Evolutionary conservation across 1,140 invertebrate genomes (phyloP).

Genomic region (Pygmarrhopalites habei): DNA sequence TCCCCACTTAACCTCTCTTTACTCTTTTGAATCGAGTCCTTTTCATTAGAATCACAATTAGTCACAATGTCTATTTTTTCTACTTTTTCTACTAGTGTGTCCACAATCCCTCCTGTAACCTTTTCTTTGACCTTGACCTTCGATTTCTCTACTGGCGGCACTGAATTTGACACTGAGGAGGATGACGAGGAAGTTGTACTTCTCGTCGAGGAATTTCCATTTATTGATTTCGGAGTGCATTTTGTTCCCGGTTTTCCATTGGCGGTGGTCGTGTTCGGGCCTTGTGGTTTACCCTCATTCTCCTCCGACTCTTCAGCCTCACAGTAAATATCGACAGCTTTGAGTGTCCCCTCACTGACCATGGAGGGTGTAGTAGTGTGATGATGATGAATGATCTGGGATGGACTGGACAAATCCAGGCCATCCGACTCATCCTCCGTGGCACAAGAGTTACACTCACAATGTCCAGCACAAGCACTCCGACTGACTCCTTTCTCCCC

Average conservation of each 20-base stretch:
- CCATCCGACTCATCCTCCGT: conserved; percentile 32
- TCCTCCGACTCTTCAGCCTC: not conserved
- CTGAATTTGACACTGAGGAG: not conserved
- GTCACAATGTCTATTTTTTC: conserved; percentile 4
- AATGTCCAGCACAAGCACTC: conserved; percentile 26
- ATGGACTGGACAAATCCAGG: conserved; percentile 14
- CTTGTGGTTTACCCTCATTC: too few species aligned
- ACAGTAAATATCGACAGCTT: conserved; percentile 30
- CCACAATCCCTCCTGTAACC: not conserved
- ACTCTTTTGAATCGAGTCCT: conserved; percentile 15
- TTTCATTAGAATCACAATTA: conserved; percentile 15
- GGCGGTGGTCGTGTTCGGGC: too few species aligned
- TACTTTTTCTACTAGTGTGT: not conserved
- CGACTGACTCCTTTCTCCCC: conserved; percentile 19
- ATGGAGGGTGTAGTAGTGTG: conserved; percentile 37
- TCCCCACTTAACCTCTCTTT: conserved; percentile 12
- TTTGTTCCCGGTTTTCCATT: too few species aligned
- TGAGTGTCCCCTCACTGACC: conserved; percentile 37
- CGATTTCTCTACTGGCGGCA: too few species aligned
- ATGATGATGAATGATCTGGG: conserved; percentile 16
- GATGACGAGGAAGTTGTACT: too few species aligned
- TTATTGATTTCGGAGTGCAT: too few species aligned
- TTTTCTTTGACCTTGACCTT: too few species aligned
- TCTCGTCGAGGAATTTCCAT: too few species aligned
- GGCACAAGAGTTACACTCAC: conserved; percentile 36